phyloP scores from a whole-genome alignment of 2,113 vertebrate genomes.

The Cyphomyrus plagiostoma region DNA sequence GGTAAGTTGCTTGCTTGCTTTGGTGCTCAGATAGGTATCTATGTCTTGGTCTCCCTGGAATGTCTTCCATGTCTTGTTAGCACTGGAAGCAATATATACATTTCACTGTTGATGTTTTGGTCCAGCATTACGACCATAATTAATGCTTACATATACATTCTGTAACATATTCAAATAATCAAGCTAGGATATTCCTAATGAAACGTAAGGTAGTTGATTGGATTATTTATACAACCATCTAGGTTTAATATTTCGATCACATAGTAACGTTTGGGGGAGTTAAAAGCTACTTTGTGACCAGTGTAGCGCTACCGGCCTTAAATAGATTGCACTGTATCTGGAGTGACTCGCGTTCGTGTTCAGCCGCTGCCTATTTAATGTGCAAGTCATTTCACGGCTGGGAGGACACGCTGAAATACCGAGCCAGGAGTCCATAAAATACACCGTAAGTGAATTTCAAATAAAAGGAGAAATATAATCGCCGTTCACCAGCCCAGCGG shows the following conservation, averaged over 20 bases:
- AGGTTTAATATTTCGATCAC: neutral
- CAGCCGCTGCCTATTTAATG: neutral
- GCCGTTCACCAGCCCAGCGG: neutral
- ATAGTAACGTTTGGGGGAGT: neutral
- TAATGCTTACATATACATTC: neutral
- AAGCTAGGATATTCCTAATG: neutral
- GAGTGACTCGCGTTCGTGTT: neutral
- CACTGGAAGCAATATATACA: neutral
- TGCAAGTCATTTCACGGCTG: slow-evolving; percentile 9
- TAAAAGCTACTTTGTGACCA: neutral
- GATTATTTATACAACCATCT: neutral
- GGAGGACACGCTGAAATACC: neutral
- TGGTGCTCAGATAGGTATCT: neutral
- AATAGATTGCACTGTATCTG: neutral
- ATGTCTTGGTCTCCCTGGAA: neutral
- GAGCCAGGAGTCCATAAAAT: neutral
- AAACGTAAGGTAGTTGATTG: neutral
- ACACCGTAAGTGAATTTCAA: neutral
- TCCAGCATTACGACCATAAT: neutral
- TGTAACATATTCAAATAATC: neutral
- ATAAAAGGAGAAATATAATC: neutral
- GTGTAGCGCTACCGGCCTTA: neutral
- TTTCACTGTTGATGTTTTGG: neutral
- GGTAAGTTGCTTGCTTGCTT: slow-evolving; percentile 17
- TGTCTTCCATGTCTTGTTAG: neutral